phyloP scores from a whole-genome alignment of 2,888 invertebrate species.

The Alviniconcha strummeri region DNA sequence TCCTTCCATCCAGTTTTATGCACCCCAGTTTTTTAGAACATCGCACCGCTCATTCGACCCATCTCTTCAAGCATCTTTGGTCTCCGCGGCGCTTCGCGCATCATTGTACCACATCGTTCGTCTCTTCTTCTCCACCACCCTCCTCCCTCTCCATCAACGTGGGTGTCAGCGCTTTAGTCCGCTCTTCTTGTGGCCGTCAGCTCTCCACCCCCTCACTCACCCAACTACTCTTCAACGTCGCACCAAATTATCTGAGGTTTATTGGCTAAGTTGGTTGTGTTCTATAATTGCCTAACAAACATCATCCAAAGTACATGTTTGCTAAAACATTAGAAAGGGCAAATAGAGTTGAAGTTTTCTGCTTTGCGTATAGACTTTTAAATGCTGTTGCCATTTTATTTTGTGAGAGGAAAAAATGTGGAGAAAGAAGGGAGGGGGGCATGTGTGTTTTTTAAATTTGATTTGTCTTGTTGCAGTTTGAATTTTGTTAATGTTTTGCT shows the following conservation, averaged over 20 bases:
- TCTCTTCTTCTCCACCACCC: conserved; percentile 8
- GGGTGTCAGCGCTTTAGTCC: background rate
- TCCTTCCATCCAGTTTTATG: conserved; percentile 10
- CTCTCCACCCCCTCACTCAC: conserved; percentile 10
- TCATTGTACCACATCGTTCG: background rate
- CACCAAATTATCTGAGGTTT: conserved; percentile 18
- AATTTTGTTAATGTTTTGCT: background rate
- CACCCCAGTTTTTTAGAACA: conserved; percentile 7
- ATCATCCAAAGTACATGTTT: no score
- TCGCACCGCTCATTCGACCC: background rate
- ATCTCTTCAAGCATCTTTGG: background rate
- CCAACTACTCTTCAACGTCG: conserved; percentile 13
- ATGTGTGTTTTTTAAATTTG: background rate
- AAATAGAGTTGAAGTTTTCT: no score
- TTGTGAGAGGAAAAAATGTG: background rate
- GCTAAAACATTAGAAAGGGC: no score
- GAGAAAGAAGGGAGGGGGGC: background rate
- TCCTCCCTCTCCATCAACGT: background rate
- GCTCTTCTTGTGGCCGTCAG: background rate
- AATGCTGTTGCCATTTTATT: background rate
- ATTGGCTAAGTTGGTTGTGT: background rate
- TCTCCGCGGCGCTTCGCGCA: background rate
- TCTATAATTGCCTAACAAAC: no score
- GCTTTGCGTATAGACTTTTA: no score
- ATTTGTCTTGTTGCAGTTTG: background rate